These are phyloP conservation scores for Platichthys flesus DNA, from an alignment of 2,113 vertebrate genomes.

Conservation along the genomic window DNA sequence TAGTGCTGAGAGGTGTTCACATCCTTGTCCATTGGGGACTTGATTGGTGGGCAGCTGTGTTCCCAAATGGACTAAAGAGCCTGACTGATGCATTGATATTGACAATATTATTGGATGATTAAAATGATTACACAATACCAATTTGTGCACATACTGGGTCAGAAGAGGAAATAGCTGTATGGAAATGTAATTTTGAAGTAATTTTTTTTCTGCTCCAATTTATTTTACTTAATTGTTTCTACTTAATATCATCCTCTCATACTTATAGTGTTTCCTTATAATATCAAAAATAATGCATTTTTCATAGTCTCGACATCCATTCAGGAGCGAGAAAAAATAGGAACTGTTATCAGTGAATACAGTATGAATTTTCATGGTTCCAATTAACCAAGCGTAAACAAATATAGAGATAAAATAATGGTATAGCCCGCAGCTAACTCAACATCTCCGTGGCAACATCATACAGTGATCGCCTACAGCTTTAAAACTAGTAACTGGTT, in stretches of 20 bases:
- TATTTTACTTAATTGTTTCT: background rate
- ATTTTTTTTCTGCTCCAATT: background rate
- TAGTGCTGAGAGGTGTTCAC: background rate
- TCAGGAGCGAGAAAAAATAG: background rate
- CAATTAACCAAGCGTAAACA: background rate
- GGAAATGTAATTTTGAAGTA: no score
- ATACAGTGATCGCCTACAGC: background rate
- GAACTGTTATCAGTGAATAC: background rate
- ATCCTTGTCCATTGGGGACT: background rate
- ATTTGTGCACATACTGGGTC: no score
- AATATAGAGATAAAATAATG: background rate
- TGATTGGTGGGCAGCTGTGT: background rate
- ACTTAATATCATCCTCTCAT: background rate
- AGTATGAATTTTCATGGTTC: background rate
- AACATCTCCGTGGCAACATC: background rate
- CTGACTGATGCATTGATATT: no score
- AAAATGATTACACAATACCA: no score
- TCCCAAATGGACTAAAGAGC: background rate
- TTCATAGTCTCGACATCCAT: background rate
- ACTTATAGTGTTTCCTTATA: background rate
- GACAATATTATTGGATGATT: background rate
- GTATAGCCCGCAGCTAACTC: background rate
- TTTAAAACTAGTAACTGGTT: background rate
- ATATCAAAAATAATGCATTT: background rate
- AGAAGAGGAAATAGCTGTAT: no score